phyloP scores from a whole-genome alignment of 2,113 vertebrate genomes.

The Sander lucioperca region DNA sequence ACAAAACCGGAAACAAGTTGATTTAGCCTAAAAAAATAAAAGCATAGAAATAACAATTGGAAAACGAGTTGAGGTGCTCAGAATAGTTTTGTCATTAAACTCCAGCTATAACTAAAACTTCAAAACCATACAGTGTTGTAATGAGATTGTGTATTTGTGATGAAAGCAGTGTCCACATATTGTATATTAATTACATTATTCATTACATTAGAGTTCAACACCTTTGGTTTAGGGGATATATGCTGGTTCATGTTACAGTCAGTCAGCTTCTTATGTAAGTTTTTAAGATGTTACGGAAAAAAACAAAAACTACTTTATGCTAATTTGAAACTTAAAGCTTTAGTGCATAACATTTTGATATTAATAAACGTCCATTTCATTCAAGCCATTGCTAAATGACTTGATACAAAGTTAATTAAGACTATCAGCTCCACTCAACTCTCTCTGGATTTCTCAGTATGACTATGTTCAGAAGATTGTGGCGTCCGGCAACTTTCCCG shows the following conservation, averaged over 20 bases:
- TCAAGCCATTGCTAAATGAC: too few relatives aligned
- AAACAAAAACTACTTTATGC: not conserved
- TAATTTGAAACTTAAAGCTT: not conserved
- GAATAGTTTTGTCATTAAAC: not conserved
- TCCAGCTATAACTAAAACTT: not conserved
- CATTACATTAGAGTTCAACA: not conserved
- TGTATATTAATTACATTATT: too few relatives aligned
- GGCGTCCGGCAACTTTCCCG: too few relatives aligned
- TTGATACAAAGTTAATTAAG: too few relatives aligned
- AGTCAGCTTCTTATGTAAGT: not conserved
- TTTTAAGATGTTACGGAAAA: not conserved
- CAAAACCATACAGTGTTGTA: not conserved
- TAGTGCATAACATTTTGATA: too few relatives aligned
- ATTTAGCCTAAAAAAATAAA: conserved; percentile 35
- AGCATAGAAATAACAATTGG: not conserved
- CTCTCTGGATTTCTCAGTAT: too few relatives aligned
- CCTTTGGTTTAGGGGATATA: not conserved
- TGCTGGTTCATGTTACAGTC: not conserved
- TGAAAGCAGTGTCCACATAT: not conserved
- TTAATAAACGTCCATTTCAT: too few relatives aligned
- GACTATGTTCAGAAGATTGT: too few relatives aligned
- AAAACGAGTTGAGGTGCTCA: too few relatives aligned
- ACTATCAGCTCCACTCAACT: too few relatives aligned
- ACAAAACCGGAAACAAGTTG: conserved; percentile 22
- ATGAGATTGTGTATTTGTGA: too few relatives aligned